Evolutionary conservation across 2,888 invertebrate species (phyloP).

Genomic region (Copidosoma aretas): DNA sequence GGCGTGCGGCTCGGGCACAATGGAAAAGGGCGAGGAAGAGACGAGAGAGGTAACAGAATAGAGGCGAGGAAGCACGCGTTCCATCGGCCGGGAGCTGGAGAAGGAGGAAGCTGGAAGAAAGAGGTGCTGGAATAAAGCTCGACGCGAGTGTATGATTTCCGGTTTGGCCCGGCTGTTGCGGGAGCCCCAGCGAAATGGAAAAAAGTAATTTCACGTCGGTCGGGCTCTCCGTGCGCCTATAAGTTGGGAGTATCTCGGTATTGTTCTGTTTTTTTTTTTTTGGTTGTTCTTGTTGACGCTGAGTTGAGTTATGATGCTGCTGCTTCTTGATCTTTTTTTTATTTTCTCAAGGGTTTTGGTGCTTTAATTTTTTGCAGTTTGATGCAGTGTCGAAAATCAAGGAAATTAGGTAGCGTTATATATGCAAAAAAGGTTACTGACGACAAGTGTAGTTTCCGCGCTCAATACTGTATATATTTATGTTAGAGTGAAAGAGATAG

Average conservation of each 20-base stretch:
- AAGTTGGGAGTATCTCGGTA: constrained; percentile 24
- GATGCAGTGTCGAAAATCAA: no score
- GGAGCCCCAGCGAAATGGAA: constrained; percentile 23
- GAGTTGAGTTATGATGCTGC: no score
- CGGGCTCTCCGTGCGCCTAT: constrained; percentile 26
- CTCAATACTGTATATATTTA: no score
- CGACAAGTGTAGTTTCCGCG: no score
- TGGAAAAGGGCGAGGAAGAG: constrained; percentile 14
- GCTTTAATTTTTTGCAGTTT: no score
- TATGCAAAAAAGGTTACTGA: no score
- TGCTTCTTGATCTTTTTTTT: no score
- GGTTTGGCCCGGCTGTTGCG: constrained; percentile 11
- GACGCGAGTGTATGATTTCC: constrained; percentile 35
- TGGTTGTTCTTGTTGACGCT: not conserved
- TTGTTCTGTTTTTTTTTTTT: no score
- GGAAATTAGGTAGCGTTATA: no score
- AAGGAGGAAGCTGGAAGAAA: constrained; percentile 4
- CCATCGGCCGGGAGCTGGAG: constrained; percentile 17
- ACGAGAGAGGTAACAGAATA: constrained; percentile 16
- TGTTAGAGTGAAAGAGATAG: no score
- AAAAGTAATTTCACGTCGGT: constrained; percentile 37
- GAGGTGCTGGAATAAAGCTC: constrained; percentile 11
- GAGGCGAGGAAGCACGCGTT: constrained; percentile 21
- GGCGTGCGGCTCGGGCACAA: not conserved
- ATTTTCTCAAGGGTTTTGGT: no score